Conservation (phyloP, 2,113 vertebrate species). For the Peromyscus polionotus region DNA sequence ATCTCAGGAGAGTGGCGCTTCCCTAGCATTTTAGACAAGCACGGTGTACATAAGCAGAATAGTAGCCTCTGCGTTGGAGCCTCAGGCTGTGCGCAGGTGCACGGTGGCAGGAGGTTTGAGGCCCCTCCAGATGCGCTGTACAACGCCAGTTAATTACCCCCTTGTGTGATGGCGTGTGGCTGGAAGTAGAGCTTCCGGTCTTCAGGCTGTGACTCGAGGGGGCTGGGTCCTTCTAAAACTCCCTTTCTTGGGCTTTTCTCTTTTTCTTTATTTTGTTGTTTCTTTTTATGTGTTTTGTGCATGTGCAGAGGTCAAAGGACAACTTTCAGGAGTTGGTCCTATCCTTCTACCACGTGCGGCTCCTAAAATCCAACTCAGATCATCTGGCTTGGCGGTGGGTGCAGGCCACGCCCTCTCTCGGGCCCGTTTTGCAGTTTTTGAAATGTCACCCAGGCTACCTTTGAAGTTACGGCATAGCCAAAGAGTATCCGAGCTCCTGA, state of each 20-base stretch:
- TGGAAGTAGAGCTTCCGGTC: background rate
- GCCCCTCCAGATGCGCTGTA: background rate
- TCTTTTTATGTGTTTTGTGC: background rate
- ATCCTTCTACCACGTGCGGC: background rate
- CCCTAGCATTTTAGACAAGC: background rate
- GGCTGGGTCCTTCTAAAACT: background rate
- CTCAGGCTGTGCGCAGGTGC: background rate
- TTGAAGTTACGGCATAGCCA: background rate
- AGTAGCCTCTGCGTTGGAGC: background rate
- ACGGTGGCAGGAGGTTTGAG: too few relatives aligned
- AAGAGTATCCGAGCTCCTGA: background rate
- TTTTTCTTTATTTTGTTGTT: background rate
- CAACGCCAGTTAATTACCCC: too few relatives aligned
- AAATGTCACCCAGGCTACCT: background rate
- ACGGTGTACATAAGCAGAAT: background rate
- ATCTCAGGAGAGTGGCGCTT: background rate
- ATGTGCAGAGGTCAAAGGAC: background rate
- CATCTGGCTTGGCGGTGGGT: background rate
- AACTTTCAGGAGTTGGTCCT: background rate
- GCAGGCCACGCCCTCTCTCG: background rate
- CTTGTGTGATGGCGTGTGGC: background rate
- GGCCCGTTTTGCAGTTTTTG: background rate
- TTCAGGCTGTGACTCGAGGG: too few relatives aligned
- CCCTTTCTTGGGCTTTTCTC: background rate
- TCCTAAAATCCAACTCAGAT: background rate